phyloP scores from a whole-genome alignment of 2,113 vertebrate genomes.

The Theristicus caerulescens region DNA sequence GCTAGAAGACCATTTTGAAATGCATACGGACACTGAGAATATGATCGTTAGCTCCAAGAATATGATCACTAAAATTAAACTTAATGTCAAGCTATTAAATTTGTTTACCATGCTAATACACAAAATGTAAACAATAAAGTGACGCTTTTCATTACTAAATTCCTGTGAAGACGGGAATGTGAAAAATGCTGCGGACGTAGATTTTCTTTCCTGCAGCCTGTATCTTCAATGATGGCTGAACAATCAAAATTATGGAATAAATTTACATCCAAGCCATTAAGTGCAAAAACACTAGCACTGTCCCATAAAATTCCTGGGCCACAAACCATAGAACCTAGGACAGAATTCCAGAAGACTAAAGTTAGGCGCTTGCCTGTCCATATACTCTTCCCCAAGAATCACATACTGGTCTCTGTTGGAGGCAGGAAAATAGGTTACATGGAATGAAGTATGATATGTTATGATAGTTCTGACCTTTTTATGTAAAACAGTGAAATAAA shows the following conservation, averaged over 20 bases:
- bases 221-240: neutral
- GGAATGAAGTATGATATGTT: neutral
- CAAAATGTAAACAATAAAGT: neutral
- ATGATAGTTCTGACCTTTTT: neutral
- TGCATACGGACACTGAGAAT: neutral
- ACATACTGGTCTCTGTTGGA: neutral
- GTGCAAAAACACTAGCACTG: neutral
- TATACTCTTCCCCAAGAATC: neutral
- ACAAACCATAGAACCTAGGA: neutral
- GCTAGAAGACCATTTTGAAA: neutral
- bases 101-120: neutral
- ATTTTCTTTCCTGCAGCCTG: neutral
- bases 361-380: neutral
- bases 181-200: neutral
- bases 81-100: neutral
- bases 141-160: neutral
- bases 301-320: neutral
- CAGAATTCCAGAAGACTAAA: neutral
- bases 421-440: neutral
- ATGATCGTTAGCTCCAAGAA: neutral
- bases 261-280: neutral
- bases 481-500: neutral
- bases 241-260: neutral
- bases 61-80: neutral
- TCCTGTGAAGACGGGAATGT: neutral